Base-by-base conservation (phyloP, 2,797 vertebrate species). In the Sciaenops ocellatus region DNA sequence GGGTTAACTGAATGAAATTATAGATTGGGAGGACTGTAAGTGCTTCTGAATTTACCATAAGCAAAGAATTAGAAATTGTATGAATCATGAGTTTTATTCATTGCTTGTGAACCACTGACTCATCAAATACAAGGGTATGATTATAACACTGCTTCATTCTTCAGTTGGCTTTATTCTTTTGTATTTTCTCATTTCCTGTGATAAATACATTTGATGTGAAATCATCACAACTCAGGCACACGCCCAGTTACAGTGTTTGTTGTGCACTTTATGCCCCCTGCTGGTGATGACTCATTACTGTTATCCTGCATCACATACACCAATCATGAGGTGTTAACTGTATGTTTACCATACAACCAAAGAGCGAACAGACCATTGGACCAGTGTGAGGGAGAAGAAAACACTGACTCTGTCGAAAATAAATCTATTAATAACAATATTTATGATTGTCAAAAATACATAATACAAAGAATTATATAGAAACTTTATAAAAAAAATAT, bases 111-210 rank as follows among this genome's bases (percentile, higher is more conserved):
- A 91, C 82, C 84, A 92, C 85, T 85, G 85, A 87, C 65, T 84
- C 79, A 85, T 89, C 79, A 93, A 94, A 94, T 94, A 93, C 87
- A 94, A 90, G 81, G 71, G 82, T 90, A 73, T 78, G 83, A 84
- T 79, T 55, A 80, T 42, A 90, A 87, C 15, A 77, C 22, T 51
- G 51, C 55, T 76, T 73, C 48, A 48, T 83, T 84, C 55, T 84
- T 87, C 24, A 52, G 24, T 75, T 82, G 50, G 8, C 50, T 84
- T 86, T 73, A 64, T 77, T 82, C 44, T 76, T 74, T 74, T 72
- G 26, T n/a, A 76, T 79, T 80, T 73, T 63, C 59, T 87, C 22
- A 57, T 78, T 73, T 63, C n/a, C 46, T 68, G 38, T 70, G 26
- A 64, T 44, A 50, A 75, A 46, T 55, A 69, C 42, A 72, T 66